Evolutionary conservation across 2,797 vertebrate species (phyloP), one percentile per base, ranked within the genome.

Genomic region (Sebastes itinus): DNA sequence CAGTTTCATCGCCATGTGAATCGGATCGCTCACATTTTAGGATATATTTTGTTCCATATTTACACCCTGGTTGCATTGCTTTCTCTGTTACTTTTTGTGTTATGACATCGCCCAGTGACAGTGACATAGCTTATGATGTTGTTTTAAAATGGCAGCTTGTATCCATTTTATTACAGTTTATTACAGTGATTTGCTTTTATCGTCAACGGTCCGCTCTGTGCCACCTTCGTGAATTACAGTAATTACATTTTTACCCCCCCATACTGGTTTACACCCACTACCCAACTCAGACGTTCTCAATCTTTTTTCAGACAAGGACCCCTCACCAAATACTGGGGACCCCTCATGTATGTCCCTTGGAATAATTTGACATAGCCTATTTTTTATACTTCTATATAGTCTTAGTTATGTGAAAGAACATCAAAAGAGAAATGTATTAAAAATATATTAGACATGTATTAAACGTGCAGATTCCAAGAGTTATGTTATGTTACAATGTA

Each of bases 21-120:
- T 4, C 11, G 0, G 16, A 38, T 49, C 16, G 23, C 56, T 68
- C 68, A 38, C 70, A 60, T 74, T 76, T 64, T 2, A 52, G 67
- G 23, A 79, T 75, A 79, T 69, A 12, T 35, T 35, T 35, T 35
- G 33, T 56, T 78, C 68, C 68, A 60, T 59, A 38, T 77, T 72
- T 71, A 42, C 61, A 27, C 12, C 18, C 5, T 4, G 1, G 35
- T 9, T 49, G n/a, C 25, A 0, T 33, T 38, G 38, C 33, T 71
- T 65, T 42, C 9, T 20, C n/a, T 27, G 20, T 56, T 75, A 52
- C 56, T 67, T 22, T 62, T 72, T 77, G 32, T 70, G 0, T 16
- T 6, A 1, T 54, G 77, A 46, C 54, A 28, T 35, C 10, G 13
- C 52, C 25, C 6, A 1, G 14, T 3, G 14, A 33, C 58, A 7